Conservation (phyloP, 2,888 invertebrate species). For the Meghimatium bilineatum region DNA sequence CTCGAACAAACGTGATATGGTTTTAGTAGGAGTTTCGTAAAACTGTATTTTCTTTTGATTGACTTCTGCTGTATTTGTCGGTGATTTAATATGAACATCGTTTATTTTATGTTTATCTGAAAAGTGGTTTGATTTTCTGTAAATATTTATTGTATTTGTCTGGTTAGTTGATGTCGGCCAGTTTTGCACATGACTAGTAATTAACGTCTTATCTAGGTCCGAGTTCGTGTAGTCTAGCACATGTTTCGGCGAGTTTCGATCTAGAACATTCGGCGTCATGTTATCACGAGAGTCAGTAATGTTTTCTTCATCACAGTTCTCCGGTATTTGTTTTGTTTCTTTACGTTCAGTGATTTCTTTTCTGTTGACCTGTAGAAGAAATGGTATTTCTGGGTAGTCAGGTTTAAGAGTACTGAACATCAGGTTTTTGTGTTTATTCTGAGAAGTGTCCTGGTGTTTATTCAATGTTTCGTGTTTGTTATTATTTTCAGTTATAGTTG, state of each 20-base stretch:
- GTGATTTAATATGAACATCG: neutral
- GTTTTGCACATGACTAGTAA: no score
- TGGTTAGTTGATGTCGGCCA: neutral
- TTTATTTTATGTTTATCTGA: neutral
- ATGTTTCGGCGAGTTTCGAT: neutral
- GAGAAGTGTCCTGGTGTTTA: no score
- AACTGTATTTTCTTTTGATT: neutral
- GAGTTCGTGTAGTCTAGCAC: neutral
- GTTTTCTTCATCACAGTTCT: neutral
- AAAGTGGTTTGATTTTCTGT: neutral
- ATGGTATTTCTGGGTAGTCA: neutral
- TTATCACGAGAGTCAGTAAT: neutral
- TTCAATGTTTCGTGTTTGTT: no score
- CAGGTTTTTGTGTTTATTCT: neutral
- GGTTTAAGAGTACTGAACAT: neutral
- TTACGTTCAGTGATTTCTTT: neutral
- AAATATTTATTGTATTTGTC: neutral
- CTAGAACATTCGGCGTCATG: neutral
- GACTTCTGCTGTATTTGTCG: neutral
- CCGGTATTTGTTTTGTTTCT: neutral
- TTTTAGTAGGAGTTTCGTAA: neutral
- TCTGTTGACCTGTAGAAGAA: neutral
- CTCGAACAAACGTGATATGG: neutral
- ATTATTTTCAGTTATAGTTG: neutral
- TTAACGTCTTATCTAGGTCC: neutral